Conservation (phyloP, 2,797 vertebrate species). For the Lagorchestes hirsutus region DNA sequence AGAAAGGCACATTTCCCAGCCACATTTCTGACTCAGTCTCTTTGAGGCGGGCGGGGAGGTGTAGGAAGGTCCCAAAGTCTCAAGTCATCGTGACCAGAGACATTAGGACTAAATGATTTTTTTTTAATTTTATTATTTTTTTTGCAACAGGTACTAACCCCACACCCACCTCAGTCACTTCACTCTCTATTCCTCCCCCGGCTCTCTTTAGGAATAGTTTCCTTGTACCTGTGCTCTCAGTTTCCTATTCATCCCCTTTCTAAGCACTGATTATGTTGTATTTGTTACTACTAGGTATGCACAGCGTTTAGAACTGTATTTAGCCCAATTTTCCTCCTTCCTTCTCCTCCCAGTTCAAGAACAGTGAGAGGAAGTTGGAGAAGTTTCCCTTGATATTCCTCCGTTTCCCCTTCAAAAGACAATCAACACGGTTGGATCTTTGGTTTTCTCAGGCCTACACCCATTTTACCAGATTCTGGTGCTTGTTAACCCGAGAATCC, state of each 20-base stretch:
- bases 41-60: neutral
- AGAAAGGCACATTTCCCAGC: neutral
- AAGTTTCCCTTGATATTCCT: neutral
- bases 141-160: neutral
- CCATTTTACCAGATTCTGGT: neutral
- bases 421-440: neutral
- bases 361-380: neutral
- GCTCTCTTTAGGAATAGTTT: neutral
- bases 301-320: neutral
- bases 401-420: neutral
- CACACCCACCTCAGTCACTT: neutral
- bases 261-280: neutral
- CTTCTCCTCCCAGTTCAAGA: neutral
- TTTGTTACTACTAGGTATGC: neutral
- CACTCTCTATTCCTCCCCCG: neutral
- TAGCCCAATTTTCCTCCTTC: neutral
- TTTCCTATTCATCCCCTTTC: neutral
- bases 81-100: neutral
- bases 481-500: neutral
- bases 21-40: neutral
- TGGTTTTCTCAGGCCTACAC: neutral
- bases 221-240: neutral
- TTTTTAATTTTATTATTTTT: too few species aligned
- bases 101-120: neutral
- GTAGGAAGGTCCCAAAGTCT: neutral